Evolutionary conservation across 1,140 invertebrate genomes (phyloP).

Genomic region (Drosophila nigromelanica): DNA sequence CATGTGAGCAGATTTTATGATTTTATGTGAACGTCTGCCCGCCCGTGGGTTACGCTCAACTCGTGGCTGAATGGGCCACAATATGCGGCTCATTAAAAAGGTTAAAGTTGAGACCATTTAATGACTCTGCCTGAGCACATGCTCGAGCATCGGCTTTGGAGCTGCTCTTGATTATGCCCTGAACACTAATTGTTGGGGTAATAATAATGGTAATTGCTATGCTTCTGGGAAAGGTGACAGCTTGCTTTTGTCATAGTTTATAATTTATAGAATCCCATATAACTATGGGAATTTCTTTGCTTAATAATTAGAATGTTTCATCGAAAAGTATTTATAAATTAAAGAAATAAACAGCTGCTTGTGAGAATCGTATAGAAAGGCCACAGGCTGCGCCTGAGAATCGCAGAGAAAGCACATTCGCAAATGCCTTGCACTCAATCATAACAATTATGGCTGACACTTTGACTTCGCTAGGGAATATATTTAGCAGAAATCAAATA

Average conservation of each 20-base stretch:
- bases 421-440: slow-evolving; percentile 23
- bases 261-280: background rate
- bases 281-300: too few species aligned
- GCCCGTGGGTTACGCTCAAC: slow-evolving; percentile 32
- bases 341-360: background rate
- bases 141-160: slow-evolving; percentile 19
- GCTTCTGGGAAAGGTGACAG: background rate
- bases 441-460: slow-evolving; percentile 45
- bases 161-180: slow-evolving; percentile 1
- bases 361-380: slow-evolving; percentile 9
- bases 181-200: slow-evolving; percentile 58
- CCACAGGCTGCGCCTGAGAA: background rate
- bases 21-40: slow-evolving; percentile 24
- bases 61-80: slow-evolving; percentile 19
- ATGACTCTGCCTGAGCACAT: slow-evolving; percentile 39
- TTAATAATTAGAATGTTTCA: too few species aligned
- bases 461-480: slow-evolving; percentile 47
- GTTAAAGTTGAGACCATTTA: slow-evolving; percentile 73
- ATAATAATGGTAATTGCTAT: slow-evolving; percentile 15
- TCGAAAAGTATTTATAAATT: too few species aligned
- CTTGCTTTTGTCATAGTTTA: background rate
- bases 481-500: slow-evolving; percentile 76
- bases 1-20: slow-evolving; percentile 50
- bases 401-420: background rate
- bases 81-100: slow-evolving; percentile 72